phyloP scores from a whole-genome alignment of 1,140 invertebrate species.

The Sinella curviseta region DNA sequence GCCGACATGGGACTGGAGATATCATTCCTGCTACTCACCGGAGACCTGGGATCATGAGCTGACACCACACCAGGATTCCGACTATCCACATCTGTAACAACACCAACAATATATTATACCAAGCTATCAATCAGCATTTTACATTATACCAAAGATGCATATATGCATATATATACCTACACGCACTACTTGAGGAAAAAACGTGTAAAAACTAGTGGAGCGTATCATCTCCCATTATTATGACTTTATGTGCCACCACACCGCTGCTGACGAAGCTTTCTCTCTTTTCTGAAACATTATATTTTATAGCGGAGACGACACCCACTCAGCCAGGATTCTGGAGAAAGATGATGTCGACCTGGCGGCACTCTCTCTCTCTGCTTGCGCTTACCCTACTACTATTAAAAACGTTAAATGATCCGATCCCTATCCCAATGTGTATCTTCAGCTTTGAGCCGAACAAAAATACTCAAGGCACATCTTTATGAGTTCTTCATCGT shows the following conservation, averaged over 20 bases:
- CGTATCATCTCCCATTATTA: constrained; percentile 5
- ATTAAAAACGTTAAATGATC: too few relatives aligned
- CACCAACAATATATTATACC: constrained; percentile 25
- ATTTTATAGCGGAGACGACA: too few relatives aligned
- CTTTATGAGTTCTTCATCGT: too few relatives aligned
- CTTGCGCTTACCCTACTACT: too few relatives aligned
- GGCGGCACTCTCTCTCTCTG: too few relatives aligned
- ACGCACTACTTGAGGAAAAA: neutral
- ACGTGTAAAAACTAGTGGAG: neutral
- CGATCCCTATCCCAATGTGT: too few relatives aligned
- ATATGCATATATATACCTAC: neutral
- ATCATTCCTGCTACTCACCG: constrained; percentile 30
- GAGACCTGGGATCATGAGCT: constrained; percentile 38
- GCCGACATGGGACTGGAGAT: constrained; percentile 23
- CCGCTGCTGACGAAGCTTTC: too few relatives aligned
- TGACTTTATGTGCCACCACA: neutral
- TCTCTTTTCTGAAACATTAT: too few relatives aligned
- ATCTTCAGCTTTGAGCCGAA: too few relatives aligned
- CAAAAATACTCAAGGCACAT: too few relatives aligned
- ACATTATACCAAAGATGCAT: neutral
- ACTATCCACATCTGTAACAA: constrained; percentile 37
- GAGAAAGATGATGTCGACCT: too few relatives aligned
- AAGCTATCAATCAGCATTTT: constrained; percentile 40
- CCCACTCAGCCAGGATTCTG: too few relatives aligned
- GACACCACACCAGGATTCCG: constrained; percentile 27